Percentiles rank a stretch among this genome's conserved stretches.
Conservation (phyloP, 2,888 invertebrate species). For the Dryomyza anilis region DNA sequence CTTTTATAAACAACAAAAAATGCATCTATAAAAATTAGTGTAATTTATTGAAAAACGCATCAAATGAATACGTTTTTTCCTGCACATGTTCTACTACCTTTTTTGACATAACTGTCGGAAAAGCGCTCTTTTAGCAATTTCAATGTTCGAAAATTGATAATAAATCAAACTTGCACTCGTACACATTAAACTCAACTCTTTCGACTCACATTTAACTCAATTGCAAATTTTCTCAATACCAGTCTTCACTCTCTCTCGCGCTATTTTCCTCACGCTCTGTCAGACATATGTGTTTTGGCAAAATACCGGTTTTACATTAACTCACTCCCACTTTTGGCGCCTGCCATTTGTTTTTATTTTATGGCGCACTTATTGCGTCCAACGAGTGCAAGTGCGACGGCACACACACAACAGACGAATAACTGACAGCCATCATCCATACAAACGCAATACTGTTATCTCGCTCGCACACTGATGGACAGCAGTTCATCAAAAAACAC, state of each 20-base stretch:
- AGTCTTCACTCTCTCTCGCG: not conserved
- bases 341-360: not conserved
- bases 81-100: too few species aligned
- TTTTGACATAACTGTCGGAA: too few species aligned
- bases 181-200: not conserved
- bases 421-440: not conserved
- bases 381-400: conserved; percentile 2
- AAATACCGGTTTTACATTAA: conserved; percentile 21
- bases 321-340: conserved; percentile 14
- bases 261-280: not conserved
- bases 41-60: too few species aligned
- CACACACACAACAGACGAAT: not conserved
- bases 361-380: not conserved
- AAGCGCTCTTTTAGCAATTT: too few species aligned
- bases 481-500: conserved; percentile 60
- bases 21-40: too few species aligned
- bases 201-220: not conserved
- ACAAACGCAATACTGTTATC: too few species aligned
- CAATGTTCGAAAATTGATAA: too few species aligned
- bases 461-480: conserved; percentile 49
- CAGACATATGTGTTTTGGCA: not conserved
- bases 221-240: not conserved
- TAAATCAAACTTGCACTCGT: not conserved
- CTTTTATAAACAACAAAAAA: too few species aligned
- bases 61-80: too few species aligned